These are phyloP conservation scores for Druon quercuslanigerum DNA, from an alignment of 1,140 invertebrate species.

Conservation along the genomic window DNA sequence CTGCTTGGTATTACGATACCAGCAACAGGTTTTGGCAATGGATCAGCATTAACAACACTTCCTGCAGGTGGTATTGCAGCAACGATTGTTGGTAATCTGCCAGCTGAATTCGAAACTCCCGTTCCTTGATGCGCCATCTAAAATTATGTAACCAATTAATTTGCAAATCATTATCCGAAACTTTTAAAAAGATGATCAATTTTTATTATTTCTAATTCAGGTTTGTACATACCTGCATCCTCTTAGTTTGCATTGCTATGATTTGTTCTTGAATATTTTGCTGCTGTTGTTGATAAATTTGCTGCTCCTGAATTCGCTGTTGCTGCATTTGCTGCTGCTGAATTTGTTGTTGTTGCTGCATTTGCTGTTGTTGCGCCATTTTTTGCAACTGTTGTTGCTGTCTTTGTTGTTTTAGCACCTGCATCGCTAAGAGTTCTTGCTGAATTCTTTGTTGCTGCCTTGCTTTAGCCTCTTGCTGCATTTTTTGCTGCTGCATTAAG, in stretches of 20 bases:
- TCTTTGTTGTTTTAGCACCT: slow-evolving; percentile 73
- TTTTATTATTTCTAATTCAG: not conserved
- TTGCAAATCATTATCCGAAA: too few species aligned
- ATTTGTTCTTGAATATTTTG: slow-evolving; percentile 42
- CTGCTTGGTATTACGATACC: slow-evolving; percentile 40
- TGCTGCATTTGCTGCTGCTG: slow-evolving; percentile 65
- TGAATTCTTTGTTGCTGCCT: slow-evolving; percentile 63
- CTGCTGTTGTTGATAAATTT: slow-evolving; percentile 58
- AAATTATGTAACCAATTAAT: not conserved
- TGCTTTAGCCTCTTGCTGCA: slow-evolving; percentile 65
- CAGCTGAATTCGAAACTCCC: slow-evolving; percentile 39
- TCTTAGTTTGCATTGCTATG: slow-evolving; percentile 62
- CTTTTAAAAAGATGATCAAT: not conserved
- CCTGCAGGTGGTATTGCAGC: slow-evolving; percentile 42
- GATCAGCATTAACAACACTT: slow-evolving; percentile 49
- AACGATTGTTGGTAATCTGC: slow-evolving; percentile 37
- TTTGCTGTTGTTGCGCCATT: slow-evolving; percentile 64
- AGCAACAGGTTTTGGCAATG: slow-evolving; percentile 40
- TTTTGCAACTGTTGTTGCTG: slow-evolving; percentile 70
- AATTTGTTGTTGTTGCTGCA: slow-evolving; percentile 61
- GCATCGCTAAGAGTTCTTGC: slow-evolving; percentile 62
- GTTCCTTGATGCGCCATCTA: slow-evolving; percentile 42
- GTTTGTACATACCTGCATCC: slow-evolving; percentile 60
- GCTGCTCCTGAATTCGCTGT: slow-evolving; percentile 48
- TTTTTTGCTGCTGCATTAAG: slow-evolving; percentile 64